A percentile compares a stretch with the other conserved stretches of the same genome.
These are phyloP conservation scores for Nomada fabriciana DNA, from an alignment of 2,888 invertebrate genomes.

Conservation along the genomic window DNA sequence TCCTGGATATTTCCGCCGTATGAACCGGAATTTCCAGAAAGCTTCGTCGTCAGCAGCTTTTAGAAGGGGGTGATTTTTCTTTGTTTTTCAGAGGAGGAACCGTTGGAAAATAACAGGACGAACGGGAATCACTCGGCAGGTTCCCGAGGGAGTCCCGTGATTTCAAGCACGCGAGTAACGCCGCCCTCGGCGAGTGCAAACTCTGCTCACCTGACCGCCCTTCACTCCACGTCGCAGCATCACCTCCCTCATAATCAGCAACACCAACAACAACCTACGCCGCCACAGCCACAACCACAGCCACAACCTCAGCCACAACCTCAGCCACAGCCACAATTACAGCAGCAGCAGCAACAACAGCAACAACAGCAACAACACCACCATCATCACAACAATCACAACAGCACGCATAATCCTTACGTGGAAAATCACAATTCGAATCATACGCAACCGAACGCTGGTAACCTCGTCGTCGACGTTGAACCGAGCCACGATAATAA, in stretches of 20 bases:
- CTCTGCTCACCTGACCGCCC: constrained; percentile 74
- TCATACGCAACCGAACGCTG: constrained; percentile 74
- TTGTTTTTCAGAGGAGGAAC: constrained; percentile 82
- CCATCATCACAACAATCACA: constrained; percentile 80
- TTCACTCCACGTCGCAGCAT: constrained; percentile 75
- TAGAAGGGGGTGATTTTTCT: constrained; percentile 1
- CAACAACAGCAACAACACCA: constrained; percentile 69
- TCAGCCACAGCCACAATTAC: constrained; percentile 64
- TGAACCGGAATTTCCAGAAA: neutral
- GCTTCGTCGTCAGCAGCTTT: neutral
- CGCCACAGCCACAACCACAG: constrained; percentile 57
- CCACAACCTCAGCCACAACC: constrained; percentile 24
- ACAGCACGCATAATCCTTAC: constrained; percentile 79
- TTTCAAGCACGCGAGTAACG: constrained; percentile 77
- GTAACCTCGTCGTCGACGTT: constrained; percentile 78
- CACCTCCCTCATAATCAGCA: constrained; percentile 72
- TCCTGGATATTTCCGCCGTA: too few relatives aligned
- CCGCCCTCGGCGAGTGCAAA: constrained; percentile 83
- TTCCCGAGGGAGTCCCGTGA: constrained; percentile 78
- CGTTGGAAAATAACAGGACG: constrained; percentile 78
- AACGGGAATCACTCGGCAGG: constrained; percentile 79
- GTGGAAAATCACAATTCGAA: constrained; percentile 81
- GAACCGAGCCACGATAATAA: constrained; percentile 80
- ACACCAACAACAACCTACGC: constrained; percentile 64
- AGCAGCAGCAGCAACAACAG: constrained; percentile 68